Percentiles rank a stretch among this genome's conserved stretches.
Conservation (phyloP, 2,113 vertebrate species). For the Prionailurus viverrinus region DNA sequence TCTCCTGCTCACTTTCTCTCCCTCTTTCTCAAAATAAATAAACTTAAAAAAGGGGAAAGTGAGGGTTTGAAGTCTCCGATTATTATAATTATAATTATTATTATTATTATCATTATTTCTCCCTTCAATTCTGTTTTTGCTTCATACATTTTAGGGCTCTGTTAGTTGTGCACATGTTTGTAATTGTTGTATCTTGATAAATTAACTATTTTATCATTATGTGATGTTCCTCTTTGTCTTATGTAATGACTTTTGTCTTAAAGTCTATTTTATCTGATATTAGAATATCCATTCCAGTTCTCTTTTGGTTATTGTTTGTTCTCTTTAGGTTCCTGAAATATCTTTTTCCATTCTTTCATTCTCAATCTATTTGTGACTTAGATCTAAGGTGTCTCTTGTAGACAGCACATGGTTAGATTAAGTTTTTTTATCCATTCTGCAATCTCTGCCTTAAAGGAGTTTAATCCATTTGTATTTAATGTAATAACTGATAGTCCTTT, state of each 20-base stretch:
- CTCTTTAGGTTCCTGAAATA: not conserved
- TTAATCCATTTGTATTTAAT: not conserved
- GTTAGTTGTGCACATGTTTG: not conserved
- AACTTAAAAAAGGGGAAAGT: too few relatives aligned
- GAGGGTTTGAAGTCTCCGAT: too few relatives aligned
- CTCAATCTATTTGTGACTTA: not conserved
- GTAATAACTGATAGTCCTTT: not conserved
- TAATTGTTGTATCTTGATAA: not conserved
- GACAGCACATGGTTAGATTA: not conserved
- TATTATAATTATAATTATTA: not conserved
- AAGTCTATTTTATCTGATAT: conserved; percentile 22
- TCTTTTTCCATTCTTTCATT: not conserved
- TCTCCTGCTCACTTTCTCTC: too few relatives aligned
- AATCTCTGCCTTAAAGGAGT: not conserved
- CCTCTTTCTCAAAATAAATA: too few relatives aligned
- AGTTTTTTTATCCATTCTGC: not conserved
- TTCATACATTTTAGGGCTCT: not conserved
- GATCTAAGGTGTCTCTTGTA: not conserved
- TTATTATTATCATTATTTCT: not conserved
- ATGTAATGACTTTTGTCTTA: not conserved
- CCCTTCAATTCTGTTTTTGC: not conserved
- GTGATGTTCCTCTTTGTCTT: not conserved
- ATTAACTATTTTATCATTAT: not conserved
- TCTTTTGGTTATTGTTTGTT: not conserved
- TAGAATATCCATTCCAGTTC: not conserved